Conservation (phyloP, 1,140 invertebrate species). For the Polyergus mexicanus region DNA sequence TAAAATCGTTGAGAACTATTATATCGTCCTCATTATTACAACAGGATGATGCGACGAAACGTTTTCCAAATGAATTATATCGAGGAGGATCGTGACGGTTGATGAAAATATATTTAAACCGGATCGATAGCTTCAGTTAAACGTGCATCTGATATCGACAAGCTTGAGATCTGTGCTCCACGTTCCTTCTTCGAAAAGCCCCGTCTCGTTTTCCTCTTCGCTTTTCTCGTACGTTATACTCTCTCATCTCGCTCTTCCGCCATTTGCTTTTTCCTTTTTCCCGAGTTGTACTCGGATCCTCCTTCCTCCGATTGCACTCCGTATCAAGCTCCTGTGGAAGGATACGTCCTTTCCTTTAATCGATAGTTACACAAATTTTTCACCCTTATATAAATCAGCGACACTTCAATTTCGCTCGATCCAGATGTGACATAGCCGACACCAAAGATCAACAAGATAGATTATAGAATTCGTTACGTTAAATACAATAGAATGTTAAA, state of each 20-base stretch:
- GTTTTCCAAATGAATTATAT: conserved; percentile 75
- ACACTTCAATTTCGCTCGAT: neutral
- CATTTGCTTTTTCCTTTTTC: conserved; percentile 30
- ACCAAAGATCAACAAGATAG: conserved; percentile 19
- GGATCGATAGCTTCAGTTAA: conserved; percentile 72
- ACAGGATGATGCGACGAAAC: conserved; percentile 41
- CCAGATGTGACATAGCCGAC: neutral
- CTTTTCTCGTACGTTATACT: neutral
- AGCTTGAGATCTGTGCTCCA: conserved; percentile 24
- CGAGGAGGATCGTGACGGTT: conserved; percentile 63
- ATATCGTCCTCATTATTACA: conserved; percentile 69
- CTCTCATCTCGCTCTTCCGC: conserved; percentile 39
- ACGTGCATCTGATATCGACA: conserved; percentile 75
- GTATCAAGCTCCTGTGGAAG: conserved; percentile 26
- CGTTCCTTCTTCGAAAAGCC: conserved; percentile 18
- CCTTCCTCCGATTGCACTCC: conserved; percentile 53
- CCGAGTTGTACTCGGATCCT: conserved; percentile 36
- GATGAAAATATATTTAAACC: conserved; percentile 73
- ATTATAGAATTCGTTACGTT: conserved; percentile 16
- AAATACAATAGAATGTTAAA: conserved; percentile 35
- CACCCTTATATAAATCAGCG: neutral
- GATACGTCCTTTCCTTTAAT: conserved; percentile 8
- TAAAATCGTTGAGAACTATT: neutral
- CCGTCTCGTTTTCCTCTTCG: conserved; percentile 42
- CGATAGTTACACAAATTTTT: neutral